Percentiles rank a stretch among this genome's conserved stretches.
Conservation (phyloP, 2,797 vertebrate species). For the Heteromormyrus szaboi region DNA sequence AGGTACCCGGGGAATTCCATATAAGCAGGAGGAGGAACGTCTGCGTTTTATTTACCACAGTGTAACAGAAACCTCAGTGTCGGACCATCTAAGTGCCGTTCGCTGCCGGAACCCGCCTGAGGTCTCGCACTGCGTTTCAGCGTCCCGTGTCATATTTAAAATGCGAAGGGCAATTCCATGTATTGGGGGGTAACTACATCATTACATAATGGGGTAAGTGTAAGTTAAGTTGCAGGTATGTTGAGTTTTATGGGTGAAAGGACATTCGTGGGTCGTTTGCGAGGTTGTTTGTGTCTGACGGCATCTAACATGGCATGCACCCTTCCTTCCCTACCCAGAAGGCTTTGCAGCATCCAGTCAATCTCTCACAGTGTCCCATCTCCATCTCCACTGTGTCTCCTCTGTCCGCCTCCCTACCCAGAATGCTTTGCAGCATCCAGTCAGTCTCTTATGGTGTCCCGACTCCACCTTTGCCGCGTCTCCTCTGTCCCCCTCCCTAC, state of each 20-base stretch:
- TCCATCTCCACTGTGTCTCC: neutral
- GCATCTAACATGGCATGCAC: neutral
- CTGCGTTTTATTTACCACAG: slow-evolving; percentile 57
- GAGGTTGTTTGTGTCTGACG: neutral
- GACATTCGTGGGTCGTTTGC: neutral
- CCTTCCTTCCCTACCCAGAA: neutral
- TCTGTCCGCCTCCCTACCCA: neutral
- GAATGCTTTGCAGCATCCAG: neutral
- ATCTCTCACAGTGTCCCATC: neutral
- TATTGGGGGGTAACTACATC: neutral
- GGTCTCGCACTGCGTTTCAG: neutral
- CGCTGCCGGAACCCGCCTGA: neutral
- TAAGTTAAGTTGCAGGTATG: neutral
- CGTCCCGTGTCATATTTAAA: neutral
- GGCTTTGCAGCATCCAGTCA: neutral
- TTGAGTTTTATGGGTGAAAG: neutral
- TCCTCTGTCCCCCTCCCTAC: neutral
- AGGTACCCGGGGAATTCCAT: slow-evolving; percentile 64
- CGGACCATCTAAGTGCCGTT: slow-evolving; percentile 9
- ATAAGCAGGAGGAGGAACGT: slow-evolving; percentile 58
- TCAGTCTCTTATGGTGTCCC: neutral
- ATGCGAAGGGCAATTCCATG: neutral
- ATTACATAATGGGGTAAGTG: neutral
- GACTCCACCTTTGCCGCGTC: neutral
- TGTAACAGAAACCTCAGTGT: slow-evolving; percentile 32